These are phyloP conservation scores for Mellilla xanthometata DNA, from an alignment of 2,888 invertebrate genomes.

Conservation along the genomic window DNA sequence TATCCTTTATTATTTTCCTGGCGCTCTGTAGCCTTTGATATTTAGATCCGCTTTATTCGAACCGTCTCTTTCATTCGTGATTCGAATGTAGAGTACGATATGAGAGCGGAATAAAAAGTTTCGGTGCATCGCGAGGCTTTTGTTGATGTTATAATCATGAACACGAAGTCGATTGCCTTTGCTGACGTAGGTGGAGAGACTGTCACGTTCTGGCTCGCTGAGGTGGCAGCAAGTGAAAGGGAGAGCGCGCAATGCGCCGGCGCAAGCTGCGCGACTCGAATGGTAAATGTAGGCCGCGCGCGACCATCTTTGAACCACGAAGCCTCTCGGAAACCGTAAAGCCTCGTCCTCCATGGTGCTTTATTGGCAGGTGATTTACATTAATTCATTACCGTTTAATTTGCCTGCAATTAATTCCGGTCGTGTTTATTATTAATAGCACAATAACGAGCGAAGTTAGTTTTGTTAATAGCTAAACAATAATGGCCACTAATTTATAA, in stretches of 20 bases:
- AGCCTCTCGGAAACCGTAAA: constrained; percentile 64
- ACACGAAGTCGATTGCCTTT: constrained; percentile 49
- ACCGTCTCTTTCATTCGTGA: constrained; percentile 4
- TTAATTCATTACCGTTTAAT: constrained; percentile 7
- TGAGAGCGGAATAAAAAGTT: constrained; percentile 23
- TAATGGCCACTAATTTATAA: not conserved
- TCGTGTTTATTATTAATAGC: constrained; percentile 6
- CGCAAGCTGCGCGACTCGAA: constrained; percentile 69
- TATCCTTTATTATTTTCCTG: constrained; percentile 5
- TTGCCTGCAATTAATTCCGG: constrained; percentile 17
- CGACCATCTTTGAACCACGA: constrained; percentile 70
- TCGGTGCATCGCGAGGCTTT: constrained; percentile 50
- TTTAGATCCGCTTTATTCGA: constrained; percentile 10
- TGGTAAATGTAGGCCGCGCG: constrained; percentile 78
- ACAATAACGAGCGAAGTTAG: not conserved
- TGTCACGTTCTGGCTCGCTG: constrained; percentile 45
- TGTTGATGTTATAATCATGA: constrained; percentile 51
- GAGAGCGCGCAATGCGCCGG: constrained; percentile 56
- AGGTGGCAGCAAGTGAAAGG: constrained; percentile 47
- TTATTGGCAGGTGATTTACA: constrained; percentile 6
- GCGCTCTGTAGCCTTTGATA: constrained; percentile 1
- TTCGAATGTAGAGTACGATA: constrained; percentile 9
- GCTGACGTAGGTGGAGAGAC: constrained; percentile 46
- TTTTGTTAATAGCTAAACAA: not conserved
- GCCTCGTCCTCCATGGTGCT: constrained; percentile 51